Conservation (phyloP, 2,113 vertebrate genomes). For the Rhinopithecus roxellana region DNA sequence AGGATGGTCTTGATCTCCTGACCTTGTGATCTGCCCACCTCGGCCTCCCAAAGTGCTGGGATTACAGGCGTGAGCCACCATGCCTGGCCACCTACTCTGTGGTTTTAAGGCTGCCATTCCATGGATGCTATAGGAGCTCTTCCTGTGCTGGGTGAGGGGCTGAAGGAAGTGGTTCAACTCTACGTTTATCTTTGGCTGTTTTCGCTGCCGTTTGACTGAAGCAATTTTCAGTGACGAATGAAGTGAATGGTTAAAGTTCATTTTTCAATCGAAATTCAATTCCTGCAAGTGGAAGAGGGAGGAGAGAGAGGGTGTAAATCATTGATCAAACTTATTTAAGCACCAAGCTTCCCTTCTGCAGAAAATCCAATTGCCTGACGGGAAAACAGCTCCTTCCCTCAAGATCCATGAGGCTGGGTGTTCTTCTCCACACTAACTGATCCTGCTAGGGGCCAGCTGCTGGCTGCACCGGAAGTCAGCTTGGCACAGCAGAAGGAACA, state of each 20-base stretch:
- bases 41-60: too few relatives aligned
- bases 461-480: not conserved
- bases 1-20: too few relatives aligned
- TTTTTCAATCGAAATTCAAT: constrained; percentile 77
- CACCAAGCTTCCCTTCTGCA: not conserved
- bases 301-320: not conserved
- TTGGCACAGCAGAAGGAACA: not conserved
- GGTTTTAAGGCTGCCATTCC: not conserved
- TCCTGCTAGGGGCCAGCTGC: not conserved
- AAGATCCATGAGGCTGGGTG: not conserved
- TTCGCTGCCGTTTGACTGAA: constrained; percentile 74
- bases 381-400: constrained; percentile 7
- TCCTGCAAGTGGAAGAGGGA: constrained; percentile 54
- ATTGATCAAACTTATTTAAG: constrained; percentile 40
- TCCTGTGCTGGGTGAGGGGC: not conserved
- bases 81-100: not conserved
- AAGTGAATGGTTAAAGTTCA: constrained; percentile 67
- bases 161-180: constrained; percentile 49
- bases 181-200: constrained; percentile 57
- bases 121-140: not conserved
- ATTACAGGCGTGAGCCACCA: too few relatives aligned
- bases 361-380: constrained; percentile 42
- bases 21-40: too few relatives aligned
- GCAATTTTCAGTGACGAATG: constrained; percentile 67
- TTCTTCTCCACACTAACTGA: not conserved